phyloP scores from a whole-genome alignment of 2,113 vertebrate genomes.

The Phycodurus eques region DNA sequence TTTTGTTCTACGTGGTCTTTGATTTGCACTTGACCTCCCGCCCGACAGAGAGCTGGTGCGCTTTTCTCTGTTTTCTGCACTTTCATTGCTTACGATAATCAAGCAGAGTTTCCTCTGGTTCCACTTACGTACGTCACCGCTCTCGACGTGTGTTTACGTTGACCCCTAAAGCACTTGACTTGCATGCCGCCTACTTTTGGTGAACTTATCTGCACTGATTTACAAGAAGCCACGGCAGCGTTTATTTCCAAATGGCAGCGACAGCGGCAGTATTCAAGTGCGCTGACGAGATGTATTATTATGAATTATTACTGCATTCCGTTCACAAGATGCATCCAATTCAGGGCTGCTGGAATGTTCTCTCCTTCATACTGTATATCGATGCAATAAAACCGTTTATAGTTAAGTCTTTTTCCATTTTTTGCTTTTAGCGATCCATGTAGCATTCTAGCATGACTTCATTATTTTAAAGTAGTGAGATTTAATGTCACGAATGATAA shows the following conservation, averaged over 20 bases:
- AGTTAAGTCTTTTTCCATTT: background rate
- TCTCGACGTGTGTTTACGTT: conserved; percentile 12
- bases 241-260: background rate
- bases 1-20: no score
- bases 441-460: background rate
- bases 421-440: background rate
- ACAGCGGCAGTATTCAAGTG: background rate
- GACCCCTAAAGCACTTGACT: background rate
- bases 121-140: conserved; percentile 15
- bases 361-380: background rate
- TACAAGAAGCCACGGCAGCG: background rate
- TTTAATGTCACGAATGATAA: background rate
- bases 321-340: background rate
- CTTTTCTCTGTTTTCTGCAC: conserved; percentile 15
- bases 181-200: background rate
- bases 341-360: background rate
- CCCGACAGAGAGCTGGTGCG: conserved; percentile 1
- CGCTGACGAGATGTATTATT: no score
- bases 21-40: conserved; percentile 18
- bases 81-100: conserved; percentile 35
- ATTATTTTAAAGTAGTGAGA: background rate
- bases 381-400: background rate
- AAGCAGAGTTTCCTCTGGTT: conserved; percentile 34
- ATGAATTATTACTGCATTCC: no score
- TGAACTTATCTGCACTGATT: conserved; percentile 6